Evolutionary conservation across 2,888 invertebrate species (phyloP), one percentile per base, ranked within the genome.

Genomic region (Drosophila ezoana): DNA sequence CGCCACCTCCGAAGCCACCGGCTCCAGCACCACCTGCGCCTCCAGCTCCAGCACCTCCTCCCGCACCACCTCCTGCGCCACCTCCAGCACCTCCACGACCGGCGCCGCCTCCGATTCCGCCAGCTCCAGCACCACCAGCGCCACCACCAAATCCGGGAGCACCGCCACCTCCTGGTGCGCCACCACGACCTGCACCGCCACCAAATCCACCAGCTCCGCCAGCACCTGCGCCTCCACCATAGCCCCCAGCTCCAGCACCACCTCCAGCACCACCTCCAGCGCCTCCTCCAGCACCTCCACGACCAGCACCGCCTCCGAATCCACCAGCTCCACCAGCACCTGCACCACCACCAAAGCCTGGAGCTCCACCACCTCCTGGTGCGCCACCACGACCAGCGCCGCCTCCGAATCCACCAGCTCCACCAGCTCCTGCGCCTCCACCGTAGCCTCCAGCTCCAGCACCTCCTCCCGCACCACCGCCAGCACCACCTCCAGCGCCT

Each of bases 181-280:
- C 76, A 4, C 23, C 18, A 16, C 63, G 48, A 4, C 53, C 72
- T 6, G 60, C 74, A 0, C 79, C 84, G 0, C 79, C 80, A 13
- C 79, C 93, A 11, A 91, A 92, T 1, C 92, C 93, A 51, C 91
- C 92, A 57, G 90, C 90, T 1, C 45, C 68, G 2, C 63, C 63
- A 10, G 40, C 47, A 1, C 67, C 72, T 10, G 61, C 74, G 0
- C 81, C 85, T 0, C 79, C 80, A 10, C 79, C 93, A 9, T 91
- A 92, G 1, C 92, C 93, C 45, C 91, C 92, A 57, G 91, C 90
- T 0, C 47, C 66, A 1, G 62, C 53, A 0, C 62, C 70, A 1
- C 61, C 81, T 1, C 49, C 63, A 6, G 67, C 79, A 61, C 51
- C 87, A 64, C 52, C 82, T 59, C 41, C 41, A 4, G 41, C 41